Conservation (phyloP, 2,113 vertebrate species). For the Serilophus lunatus region DNA sequence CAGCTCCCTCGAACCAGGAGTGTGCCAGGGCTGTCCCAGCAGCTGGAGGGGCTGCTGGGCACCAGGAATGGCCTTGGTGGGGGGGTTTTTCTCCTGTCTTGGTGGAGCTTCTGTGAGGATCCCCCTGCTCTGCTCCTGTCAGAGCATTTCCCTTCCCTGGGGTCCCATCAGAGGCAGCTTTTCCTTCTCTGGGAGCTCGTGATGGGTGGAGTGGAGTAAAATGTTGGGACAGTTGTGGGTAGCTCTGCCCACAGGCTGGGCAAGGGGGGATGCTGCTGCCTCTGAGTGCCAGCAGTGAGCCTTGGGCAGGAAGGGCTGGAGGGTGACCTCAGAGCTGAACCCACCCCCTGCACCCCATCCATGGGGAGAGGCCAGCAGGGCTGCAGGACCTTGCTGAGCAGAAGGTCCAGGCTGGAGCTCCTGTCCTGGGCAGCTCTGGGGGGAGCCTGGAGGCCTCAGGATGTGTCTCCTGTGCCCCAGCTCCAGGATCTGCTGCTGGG, state of each 20-base stretch:
- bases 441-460: too few species aligned
- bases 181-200: rapidly evolving
- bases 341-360: background rate
- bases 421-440: background rate
- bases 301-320: background rate
- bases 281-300: background rate
- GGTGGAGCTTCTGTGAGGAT: background rate
- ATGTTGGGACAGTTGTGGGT: background rate
- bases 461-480: too few species aligned
- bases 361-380: background rate
- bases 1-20: background rate
- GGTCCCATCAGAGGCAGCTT: background rate
- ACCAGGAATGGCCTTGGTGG: background rate
- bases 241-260: background rate
- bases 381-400: background rate
- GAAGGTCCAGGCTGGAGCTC: background rate
- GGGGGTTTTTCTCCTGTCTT: background rate
- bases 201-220: background rate
- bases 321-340: too few species aligned
- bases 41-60: background rate
- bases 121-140: background rate
- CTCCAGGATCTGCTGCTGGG: background rate
- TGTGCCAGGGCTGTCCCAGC: background rate
- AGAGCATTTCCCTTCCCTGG: background rate
- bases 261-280: background rate